Evolutionary conservation across 2,797 vertebrate genomes (phyloP), one percentile per base, ranked within the genome.

Genomic region (Malacoctenus gilli): DNA sequence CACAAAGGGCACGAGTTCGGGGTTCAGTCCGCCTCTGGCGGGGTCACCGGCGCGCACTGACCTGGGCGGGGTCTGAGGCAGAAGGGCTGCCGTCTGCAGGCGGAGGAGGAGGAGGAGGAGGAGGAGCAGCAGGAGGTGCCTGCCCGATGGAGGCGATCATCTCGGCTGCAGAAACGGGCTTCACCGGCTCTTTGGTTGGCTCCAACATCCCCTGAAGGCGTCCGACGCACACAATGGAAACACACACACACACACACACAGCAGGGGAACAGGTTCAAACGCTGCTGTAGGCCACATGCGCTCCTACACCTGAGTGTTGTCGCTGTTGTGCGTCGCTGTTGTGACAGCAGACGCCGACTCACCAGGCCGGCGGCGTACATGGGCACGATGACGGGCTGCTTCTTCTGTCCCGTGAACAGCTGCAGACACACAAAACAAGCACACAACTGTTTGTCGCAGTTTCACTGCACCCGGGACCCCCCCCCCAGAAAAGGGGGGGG

Each of bases 401-500:
- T 99, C 93, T 94, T 98, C 91, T 98, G 97, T 57, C 96, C 97
- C 5, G 97, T 98, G 89, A 98, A 99, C 60, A 99, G 91, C 97
- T 99, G 85, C 48, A 41, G 51, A 89, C 72, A 20, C 3, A 10
- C 6, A 13, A 3, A 39, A n/a, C n/a, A n/a, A n/a, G n/a, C n/a
- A n/a, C n/a, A n/a, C n/a, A n/a, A n/a, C n/a, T n/a, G n/a, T n/a
- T n/a, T n/a, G n/a, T 28, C 6, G 9, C 25, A 28, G 5, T 6
- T 9, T 28, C 25, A 28, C 25, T 28, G 25, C 9, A 9, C 6
- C 5, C 12, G 5, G 12, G 13, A 13, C 5, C 2, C 2, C 34
- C 12, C 5, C 12, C 13, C 14, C n/a, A 15, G 11, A 35, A 5
- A 1, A 12, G 5, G 3, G n/a, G 34, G 14, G 34, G 34, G n/a